Evolutionary conservation across 2,113 vertebrate genomes (phyloP).

Genomic region (Rhinolophus sinicus): DNA sequence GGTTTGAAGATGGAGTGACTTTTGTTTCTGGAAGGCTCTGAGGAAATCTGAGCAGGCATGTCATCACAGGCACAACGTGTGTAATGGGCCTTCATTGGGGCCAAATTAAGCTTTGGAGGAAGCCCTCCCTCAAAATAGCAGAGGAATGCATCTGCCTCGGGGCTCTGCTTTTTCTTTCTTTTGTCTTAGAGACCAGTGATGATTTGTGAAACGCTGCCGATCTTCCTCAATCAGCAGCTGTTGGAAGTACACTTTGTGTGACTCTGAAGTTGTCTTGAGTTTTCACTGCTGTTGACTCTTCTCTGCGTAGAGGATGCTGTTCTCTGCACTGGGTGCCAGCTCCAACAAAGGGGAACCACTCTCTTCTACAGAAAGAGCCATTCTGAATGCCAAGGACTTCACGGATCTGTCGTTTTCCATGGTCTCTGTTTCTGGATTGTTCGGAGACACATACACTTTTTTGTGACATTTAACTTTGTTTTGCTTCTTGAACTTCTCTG

Average conservation of each 20-base stretch:
- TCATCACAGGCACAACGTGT: background rate
- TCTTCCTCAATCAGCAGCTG: slow-evolving; percentile 40
- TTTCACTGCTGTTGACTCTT: accelerated
- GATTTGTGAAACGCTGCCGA: slow-evolving; percentile 66
- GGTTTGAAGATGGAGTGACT: background rate
- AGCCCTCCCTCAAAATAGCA: background rate
- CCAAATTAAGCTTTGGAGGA: slow-evolving; percentile 18
- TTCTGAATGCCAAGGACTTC: background rate
- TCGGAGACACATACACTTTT: background rate
- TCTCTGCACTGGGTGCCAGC: background rate
- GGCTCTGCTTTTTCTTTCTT: slow-evolving; percentile 27
- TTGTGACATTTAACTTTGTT: background rate
- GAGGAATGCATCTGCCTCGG: background rate
- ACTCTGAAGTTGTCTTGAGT: accelerated
- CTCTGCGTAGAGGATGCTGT: accelerated
- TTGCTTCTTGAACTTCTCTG: background rate
- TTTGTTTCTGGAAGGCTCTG: background rate
- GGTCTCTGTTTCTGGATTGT: background rate
- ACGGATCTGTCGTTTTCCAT: background rate
- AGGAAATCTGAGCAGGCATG: background rate
- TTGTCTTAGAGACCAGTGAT: background rate
- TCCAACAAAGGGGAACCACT: no score
- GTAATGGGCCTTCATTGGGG: background rate
- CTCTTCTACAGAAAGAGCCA: background rate
- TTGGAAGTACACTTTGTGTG: background rate